Base-by-base conservation (phyloP, 2,888 invertebrate species). In the Pelosia muscerda region DNA sequence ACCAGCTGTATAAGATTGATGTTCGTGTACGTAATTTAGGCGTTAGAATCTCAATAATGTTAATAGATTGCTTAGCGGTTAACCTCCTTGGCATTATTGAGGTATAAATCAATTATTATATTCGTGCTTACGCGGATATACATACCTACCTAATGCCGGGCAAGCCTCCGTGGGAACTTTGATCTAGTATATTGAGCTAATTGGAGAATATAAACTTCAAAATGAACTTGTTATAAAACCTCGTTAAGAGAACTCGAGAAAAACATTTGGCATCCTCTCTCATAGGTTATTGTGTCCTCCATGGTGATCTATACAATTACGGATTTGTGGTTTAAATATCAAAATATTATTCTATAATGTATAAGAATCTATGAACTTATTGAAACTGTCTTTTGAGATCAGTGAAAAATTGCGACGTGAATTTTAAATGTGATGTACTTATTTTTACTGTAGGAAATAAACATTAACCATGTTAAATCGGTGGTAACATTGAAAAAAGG, bases 31-130 rank as follows among this genome's bases (percentile, higher is more conserved):
- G n/a, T 49, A 49, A 49, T 49, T 49, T n/a, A 49, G 49, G 49
- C n/a, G 49, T n/a, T 49, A 49, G 49, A 49, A 49, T 49, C n/a
- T 49, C 49, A 49, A 49, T 49, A 49, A 49, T 49, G n/a, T 49
- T n/a, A 49, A 49, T 49, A 42, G 42, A 42, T 42, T 42, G 42
- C 42, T 42, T 19, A 49, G 49, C n/a, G 49, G 49, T 49, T 49
- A 49, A 49, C 49, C 49, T 31, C 57, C 28, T 28, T 28, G 9
- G 26, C 15, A 28, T 19, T 57, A 28, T 57, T 26, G 26, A 57
- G 26, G 49, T 57, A 57, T 10, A 34, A 31, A 22, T 31, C 31
- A n/a, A 34, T 59, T 59, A 34, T 59, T 22, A 34, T 23, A 22
- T 19, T 11, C 13, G 22, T 34, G 34, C 11, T 59, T 31, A 26